phyloP scores from a whole-genome alignment of 2,888 invertebrate genomes.

The Parapristionchus giblindavisi region DNA sequence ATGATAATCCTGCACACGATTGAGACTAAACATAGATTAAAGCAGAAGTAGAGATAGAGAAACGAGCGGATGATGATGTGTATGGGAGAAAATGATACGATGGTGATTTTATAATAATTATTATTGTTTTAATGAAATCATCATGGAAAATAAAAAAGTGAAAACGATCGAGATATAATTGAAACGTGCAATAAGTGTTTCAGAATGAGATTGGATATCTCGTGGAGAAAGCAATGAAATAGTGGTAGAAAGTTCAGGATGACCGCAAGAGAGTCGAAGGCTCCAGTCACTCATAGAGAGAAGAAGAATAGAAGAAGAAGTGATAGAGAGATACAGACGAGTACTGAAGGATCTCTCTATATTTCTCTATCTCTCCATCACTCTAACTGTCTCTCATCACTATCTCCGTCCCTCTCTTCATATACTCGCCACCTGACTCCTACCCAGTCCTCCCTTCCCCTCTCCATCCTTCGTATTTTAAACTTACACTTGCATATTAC shows the following conservation, averaged over 20 bases:
- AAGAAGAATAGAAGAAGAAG: constrained; percentile 15
- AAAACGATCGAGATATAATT: not conserved
- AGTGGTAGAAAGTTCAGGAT: too few species aligned
- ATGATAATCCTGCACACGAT: too few species aligned
- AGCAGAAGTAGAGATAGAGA: too few species aligned
- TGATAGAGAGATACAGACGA: not conserved
- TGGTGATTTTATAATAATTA: too few species aligned
- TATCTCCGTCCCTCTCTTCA: not conserved
- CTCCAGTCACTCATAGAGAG: too few species aligned
- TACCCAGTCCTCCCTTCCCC: constrained; percentile 18
- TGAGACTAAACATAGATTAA: too few species aligned
- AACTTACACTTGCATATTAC: constrained; percentile 39
- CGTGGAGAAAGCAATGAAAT: too few species aligned
- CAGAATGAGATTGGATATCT: not conserved
- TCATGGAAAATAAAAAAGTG: not conserved
- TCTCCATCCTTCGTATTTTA: constrained; percentile 28
- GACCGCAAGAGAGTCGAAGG: not conserved
- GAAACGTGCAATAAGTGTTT: not conserved
- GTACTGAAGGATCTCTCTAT: not conserved
- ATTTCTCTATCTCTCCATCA: not conserved
- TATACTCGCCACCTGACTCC: constrained; percentile 32
- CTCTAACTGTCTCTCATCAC: not conserved
- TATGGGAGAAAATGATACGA: too few species aligned
- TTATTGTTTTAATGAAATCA: too few species aligned
- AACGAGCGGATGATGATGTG: too few species aligned